Evolutionary conservation across 2,797 vertebrate genomes (phyloP).

Genomic region (Parambassis ranga): DNA sequence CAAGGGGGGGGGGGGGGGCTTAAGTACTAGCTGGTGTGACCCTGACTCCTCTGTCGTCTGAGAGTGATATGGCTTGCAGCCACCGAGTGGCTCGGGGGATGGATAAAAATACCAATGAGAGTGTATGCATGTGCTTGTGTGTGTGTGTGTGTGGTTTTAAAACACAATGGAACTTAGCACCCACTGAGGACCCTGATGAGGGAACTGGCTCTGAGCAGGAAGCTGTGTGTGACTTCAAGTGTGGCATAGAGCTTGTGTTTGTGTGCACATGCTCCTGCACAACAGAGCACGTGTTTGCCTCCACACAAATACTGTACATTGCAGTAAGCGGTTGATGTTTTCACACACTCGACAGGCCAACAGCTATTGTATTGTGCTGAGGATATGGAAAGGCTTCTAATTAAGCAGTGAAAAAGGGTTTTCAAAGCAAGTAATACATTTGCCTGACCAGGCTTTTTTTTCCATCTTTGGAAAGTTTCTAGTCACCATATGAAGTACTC

Average conservation of each 20-base stretch:
- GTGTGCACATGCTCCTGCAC: slow-evolving; percentile 5
- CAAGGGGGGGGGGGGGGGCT: slow-evolving; percentile 7
- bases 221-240: slow-evolving; percentile 16
- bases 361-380: slow-evolving; percentile 30
- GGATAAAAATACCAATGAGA: slow-evolving; percentile 74
- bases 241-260: slow-evolving; percentile 10
- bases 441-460: slow-evolving; percentile 34
- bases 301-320: not conserved
- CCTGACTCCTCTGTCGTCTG: slow-evolving; percentile 63
- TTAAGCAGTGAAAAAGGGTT: slow-evolving; percentile 31
- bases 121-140: slow-evolving; percentile 39
- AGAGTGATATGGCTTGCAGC: slow-evolving; percentile 72
- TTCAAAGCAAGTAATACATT: slow-evolving; percentile 50
- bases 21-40: slow-evolving; percentile 68
- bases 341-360: slow-evolving; percentile 27
- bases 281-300: slow-evolving; percentile 1
- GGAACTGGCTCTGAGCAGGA: slow-evolving; percentile 31
- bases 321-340: slow-evolving; percentile 23
- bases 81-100: slow-evolving; percentile 69
- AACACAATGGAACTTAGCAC: slow-evolving; percentile 65
- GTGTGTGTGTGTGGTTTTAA: slow-evolving; percentile 49
- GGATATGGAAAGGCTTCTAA: slow-evolving; percentile 41
- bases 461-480: slow-evolving; percentile 64
- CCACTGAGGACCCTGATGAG: slow-evolving; percentile 36
- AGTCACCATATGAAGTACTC: slow-evolving; percentile 67